phyloP scores from a whole-genome alignment of 2,797 vertebrate genomes.

The Rhincodon typus region DNA sequence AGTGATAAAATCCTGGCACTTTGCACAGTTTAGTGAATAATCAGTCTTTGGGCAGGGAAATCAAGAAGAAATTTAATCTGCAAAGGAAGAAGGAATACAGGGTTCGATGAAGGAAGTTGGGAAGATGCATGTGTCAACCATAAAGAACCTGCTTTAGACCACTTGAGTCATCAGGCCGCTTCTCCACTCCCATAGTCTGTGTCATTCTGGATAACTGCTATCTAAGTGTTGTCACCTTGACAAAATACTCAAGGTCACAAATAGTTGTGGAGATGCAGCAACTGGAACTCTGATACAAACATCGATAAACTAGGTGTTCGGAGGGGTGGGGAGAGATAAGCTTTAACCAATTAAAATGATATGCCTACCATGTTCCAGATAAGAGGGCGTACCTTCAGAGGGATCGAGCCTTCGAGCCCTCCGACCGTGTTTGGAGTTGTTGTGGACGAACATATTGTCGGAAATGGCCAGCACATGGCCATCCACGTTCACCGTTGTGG shows the following conservation, averaged over 20 bases:
- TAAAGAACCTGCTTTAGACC: neutral
- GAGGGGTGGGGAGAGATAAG: conserved; percentile 34
- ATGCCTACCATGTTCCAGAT: conserved; percentile 93
- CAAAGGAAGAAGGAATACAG: neutral
- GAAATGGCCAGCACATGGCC: conserved; percentile 95
- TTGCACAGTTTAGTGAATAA: neutral
- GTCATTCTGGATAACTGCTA: neutral
- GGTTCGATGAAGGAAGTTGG: neutral
- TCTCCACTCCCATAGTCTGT: neutral
- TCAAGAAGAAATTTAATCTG: neutral
- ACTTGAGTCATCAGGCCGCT: neutral
- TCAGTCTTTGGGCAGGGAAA: neutral
- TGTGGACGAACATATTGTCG: conserved; percentile 98
- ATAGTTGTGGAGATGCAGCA: neutral
- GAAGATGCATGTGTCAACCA: neutral
- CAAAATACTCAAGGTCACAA: neutral
- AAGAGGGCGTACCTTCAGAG: conserved; percentile 88
- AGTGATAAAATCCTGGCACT: neutral
- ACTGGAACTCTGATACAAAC: neutral
- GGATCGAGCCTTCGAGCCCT: conserved; percentile 91
- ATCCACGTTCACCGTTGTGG: conserved; percentile 93
- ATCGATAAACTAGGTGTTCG: neutral
- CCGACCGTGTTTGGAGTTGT: conserved; percentile 97
- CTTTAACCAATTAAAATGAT: conserved; percentile 61
- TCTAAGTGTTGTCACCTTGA: neutral